Evolutionary conservation across 2,888 invertebrate genomes (phyloP), one percentile per base, ranked within the genome.

Genomic region (Oscheius sp.): DNA sequence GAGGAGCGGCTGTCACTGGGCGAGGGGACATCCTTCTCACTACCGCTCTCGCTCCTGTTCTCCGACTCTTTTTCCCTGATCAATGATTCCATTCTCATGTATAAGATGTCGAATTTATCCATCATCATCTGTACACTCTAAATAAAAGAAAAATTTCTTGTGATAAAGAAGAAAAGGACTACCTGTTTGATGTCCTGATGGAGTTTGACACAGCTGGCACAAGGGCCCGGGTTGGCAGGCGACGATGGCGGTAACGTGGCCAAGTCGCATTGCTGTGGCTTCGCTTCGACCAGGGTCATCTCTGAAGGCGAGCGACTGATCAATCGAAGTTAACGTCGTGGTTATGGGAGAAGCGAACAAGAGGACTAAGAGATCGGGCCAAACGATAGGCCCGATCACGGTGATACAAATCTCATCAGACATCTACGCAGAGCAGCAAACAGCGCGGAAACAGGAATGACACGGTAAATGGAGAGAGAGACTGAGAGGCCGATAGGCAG

Each of bases 111-210:
- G 49, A 80, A 76, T 49, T 78, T 78, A 23, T 64, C 66, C 73
- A 78, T 78, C 69, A 78, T 73, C 45, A 66, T 29, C 23, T 73
- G 72, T 5, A 80, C 76, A 29, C 73, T 77, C 78, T 80, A 63
- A 52, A 76, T 61, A 6, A 18, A 13, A 12, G 61, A 27, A 55
- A 12, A 23, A 55, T 43, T 43, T 43, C 45, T 43, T 43, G 7
- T 43, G 7, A 43, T 43, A 7, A 43, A 13, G 45, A 49, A 49
- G n/a, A 13, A 27, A 7, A n/a, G 9, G 25, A 25, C 56, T 56
- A 78, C 78, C 80, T 80, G 75, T 66, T 75, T 76, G 52, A 80
- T 77, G 5, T 80, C 77, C n/a, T 73, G 72, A 58, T 80, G 80
- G 55, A 80, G 72, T 41, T 80, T 78, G 46, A 74, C 72, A 41